Percentiles rank a stretch among this genome's conserved stretches.
phyloP scores from a whole-genome alignment of 2,113 vertebrate genomes.

The Chrysemys picta region DNA sequence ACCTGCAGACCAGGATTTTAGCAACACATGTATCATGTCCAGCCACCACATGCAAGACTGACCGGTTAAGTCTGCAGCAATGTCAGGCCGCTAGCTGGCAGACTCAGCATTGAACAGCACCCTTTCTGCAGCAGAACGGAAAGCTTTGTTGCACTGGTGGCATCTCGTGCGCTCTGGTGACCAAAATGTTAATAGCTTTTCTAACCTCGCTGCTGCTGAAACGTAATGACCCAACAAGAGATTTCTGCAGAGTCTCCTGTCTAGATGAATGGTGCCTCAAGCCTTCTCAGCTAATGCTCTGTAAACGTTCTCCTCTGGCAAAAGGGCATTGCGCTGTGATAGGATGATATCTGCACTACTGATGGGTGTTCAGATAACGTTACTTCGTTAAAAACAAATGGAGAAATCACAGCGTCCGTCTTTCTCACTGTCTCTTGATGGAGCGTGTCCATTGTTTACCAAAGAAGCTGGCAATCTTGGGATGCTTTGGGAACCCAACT shows the following conservation, averaged over 20 bases:
- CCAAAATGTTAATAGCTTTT: fast-evolving
- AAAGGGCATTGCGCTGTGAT: not conserved
- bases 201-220: fast-evolving
- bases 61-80: not conserved
- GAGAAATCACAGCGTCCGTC: not conserved
- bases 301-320: not conserved
- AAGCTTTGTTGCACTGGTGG: not conserved
- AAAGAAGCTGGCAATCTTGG: not conserved
- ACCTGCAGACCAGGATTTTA: not conserved
- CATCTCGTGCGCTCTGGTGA: not conserved
- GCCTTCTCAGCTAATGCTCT: not conserved
- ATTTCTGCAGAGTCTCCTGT: not conserved
- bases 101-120: not conserved
- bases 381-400: not conserved
- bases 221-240: not conserved
- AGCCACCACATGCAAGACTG: not conserved
- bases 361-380: not conserved
- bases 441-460: not conserved
- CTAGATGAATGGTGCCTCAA: not conserved
- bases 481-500: not conserved
- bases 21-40: not conserved
- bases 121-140: not conserved
- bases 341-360: not conserved
- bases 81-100: not conserved
- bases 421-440: not conserved